Evolutionary conservation across 2,113 vertebrate genomes (phyloP).

Genomic region (Meriones unguiculatus): DNA sequence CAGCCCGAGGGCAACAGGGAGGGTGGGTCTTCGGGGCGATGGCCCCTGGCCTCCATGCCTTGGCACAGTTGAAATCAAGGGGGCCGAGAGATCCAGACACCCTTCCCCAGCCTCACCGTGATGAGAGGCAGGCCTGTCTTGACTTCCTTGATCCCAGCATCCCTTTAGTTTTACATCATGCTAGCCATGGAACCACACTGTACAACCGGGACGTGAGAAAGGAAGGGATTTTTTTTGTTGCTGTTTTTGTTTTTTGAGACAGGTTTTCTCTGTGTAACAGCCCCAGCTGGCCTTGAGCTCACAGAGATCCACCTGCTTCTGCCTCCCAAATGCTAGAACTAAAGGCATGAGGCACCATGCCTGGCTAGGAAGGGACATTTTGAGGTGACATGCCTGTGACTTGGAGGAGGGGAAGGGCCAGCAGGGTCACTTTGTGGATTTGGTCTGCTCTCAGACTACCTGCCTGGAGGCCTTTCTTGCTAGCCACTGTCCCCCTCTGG

Average conservation of each 20-base stretch:
- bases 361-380: not conserved
- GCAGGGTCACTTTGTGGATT: not conserved
- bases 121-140: not conserved
- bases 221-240: not conserved
- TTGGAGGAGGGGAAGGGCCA: not conserved
- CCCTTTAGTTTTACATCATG: too few species aligned
- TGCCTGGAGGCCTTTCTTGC: not conserved
- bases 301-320: not conserved
- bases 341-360: not conserved
- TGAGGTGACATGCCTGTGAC: not conserved
- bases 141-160: not conserved
- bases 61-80: not conserved
- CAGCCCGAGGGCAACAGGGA: fast-evolving
- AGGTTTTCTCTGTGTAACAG: not conserved
- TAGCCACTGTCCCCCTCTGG: not conserved
- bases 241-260: not conserved
- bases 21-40: not conserved
- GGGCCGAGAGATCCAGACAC: not conserved
- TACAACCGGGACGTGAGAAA: not conserved
- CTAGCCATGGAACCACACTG: not conserved
- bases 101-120: not conserved
- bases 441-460: not conserved
- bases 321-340: not conserved
- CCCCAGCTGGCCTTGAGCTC: not conserved
- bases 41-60: not conserved